Base-by-base conservation (phyloP, 2,113 vertebrate genomes). In the Butorides virescens region DNA sequence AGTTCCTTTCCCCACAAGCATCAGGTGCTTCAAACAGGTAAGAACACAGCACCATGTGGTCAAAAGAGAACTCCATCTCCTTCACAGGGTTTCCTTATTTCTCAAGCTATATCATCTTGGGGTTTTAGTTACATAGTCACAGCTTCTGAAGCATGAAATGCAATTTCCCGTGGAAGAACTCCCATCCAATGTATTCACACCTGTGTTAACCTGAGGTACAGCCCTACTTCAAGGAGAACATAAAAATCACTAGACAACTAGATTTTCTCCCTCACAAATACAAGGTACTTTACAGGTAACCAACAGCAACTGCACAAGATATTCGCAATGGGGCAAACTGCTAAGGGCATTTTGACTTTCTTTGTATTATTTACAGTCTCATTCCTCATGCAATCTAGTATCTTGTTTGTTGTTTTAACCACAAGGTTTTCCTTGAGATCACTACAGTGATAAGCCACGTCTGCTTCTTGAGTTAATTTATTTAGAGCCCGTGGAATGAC, bases 371-470 rank as follows among this genome's bases (percentile, higher is more conserved):
- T 96, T 89, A 87, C 86, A 89, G 89, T 87, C 50, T 94, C 80
- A 82, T 88, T 96, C 81, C 96, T 91, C 71, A 82, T 21, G 89
- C 77, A 92, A 95, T 92, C 96, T 91, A 95, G 34, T 61, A 95
- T 88, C 93, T 94, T 62, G 62, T 88, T 96, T 95, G 84, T 77
- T 3, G 8, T 83, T 97, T 93, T 88, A 95, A 90, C 71, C 83
- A 82, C 81, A 86, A 92, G 67, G 67, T 80, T 95, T 96, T 93
- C 63, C 87, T 83, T 63, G 63, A 82, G 94, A 95, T 93, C 66
- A 74, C 87, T 56, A 67, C 49, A 88, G 63, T 26, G 91, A 97
- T 95, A 96, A 96, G 53, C n/a, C 55, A 82, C 46, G 59, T 74
- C 77, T 72, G 58, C 78, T 92, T 78, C 86, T 91, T 81, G 29